These are phyloP conservation scores for Spilarctia lutea DNA, from an alignment of 2,888 invertebrate genomes.

Conservation along the genomic window DNA sequence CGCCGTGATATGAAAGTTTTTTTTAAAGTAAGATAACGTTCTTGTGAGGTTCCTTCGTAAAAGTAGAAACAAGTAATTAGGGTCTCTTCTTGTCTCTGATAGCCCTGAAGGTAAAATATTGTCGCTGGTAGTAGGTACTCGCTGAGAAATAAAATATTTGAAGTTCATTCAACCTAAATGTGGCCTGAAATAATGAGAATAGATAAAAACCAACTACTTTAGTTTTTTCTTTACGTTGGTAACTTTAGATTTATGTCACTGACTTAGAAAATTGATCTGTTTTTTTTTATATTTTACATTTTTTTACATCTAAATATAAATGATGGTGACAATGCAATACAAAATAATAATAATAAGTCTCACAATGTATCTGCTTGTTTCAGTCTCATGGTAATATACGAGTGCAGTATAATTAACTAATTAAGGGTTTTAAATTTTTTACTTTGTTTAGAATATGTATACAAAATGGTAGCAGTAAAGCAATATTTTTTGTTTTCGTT, in stretches of 20 bases:
- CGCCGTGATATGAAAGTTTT: not conserved
- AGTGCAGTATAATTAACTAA: too few species aligned
- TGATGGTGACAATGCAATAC: not conserved
- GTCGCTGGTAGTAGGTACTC: not conserved
- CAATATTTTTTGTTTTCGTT: too few species aligned
- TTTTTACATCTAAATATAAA: too few species aligned
- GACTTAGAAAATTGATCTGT: too few species aligned
- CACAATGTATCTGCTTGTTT: not conserved
- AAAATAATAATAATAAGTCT: not conserved
- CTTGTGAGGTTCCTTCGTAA: not conserved
- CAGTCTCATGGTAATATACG: not conserved
- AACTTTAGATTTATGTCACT: too few species aligned
- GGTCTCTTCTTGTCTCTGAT: not conserved
- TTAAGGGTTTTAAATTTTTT: too few species aligned
- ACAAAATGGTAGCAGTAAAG: too few species aligned
- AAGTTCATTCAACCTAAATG: not conserved
- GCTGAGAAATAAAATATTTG: not conserved
- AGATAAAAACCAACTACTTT: not conserved
- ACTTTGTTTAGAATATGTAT: too few species aligned
- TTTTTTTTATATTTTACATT: too few species aligned
- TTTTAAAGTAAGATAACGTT: not conserved
- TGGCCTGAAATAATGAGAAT: not conserved
- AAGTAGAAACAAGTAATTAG: not conserved
- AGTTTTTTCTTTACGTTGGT: not conserved
- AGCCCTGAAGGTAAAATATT: not conserved